Evolutionary conservation across 2,797 vertebrate species (phyloP).

Genomic region (Aeoliscus strigatus): DNA sequence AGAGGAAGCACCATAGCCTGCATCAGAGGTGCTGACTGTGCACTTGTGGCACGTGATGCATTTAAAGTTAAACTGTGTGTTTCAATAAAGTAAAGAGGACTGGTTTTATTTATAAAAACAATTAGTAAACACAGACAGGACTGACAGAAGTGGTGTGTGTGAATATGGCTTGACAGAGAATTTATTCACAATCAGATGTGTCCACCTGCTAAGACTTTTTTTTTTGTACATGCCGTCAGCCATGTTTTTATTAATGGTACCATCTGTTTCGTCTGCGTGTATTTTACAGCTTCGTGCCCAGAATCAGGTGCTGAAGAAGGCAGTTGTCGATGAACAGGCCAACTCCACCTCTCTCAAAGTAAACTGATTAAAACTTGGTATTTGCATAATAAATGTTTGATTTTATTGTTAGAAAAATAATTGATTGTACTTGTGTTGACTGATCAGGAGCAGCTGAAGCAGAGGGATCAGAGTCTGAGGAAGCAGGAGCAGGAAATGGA

Average conservation of each 20-base stretch:
- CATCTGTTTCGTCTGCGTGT: conserved; percentile 7
- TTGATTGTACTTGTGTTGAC: neutral
- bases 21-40: conserved; percentile 59
- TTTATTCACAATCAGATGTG: neutral
- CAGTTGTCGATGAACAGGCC: conserved; percentile 94
- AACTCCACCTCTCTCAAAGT: conserved; percentile 89
- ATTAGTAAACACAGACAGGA: too few relatives aligned
- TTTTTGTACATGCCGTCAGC: too few relatives aligned
- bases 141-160: too few relatives aligned
- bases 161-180: neutral
- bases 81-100: neutral
- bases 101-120: neutral
- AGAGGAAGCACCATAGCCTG: conserved; percentile 36
- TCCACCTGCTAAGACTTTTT: too few relatives aligned
- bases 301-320: conserved; percentile 98
- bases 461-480: conserved; percentile 92
- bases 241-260: conserved; percentile 2
- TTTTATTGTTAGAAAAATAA: too few relatives aligned
- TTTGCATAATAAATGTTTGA: too few relatives aligned
- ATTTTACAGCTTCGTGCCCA: conserved; percentile 88
- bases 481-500: conserved; percentile 99
- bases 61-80: neutral
- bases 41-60: conserved; percentile 15
- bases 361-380: conserved; percentile 32
- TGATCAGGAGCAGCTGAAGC: conserved; percentile 91